Evolutionary conservation across 2,888 invertebrate species (phyloP), one percentile per base, ranked within the genome.

Genomic region (Sinelater perroti): DNA sequence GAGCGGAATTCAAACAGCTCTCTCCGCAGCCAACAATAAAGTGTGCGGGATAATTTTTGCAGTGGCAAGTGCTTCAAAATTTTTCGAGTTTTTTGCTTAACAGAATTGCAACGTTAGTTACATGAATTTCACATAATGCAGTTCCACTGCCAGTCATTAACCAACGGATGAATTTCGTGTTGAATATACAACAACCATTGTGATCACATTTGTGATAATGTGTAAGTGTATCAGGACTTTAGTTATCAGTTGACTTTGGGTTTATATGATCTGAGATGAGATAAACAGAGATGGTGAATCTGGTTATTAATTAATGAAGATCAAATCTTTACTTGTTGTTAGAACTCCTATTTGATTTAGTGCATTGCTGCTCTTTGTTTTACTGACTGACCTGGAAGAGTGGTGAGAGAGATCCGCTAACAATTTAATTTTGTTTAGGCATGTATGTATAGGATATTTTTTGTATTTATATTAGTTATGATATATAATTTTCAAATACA

Each of bases 131-230:
- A 10, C 13, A 30, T 11, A 6, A 26, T 26, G 28, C 2, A 5
- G 2, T 3, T 5, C 13, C 30, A 3, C 30, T 30, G 13, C 11
- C 13, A 3, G 10, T 5, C 4, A 3, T 30, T 24, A 6, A 24
- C 5, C 5, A 24, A 24, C 7, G 5, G 24, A 24, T 24, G 7
- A 7, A 24, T 24, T 7, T 24, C 5, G 7, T 24, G 10, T 30
- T 30, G 3, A 30, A 4, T 30, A 13, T 36, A 10, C 18, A 28
- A 17, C 13, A 52, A 52, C 52, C 31, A 52, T 21, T 52, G 52
- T 52, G 52, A 52, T 52, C 42, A 52, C 42, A 52, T 42, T 42
- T 51, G 52, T 52, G 52, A 52, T 52, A 52, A 44, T 44, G 31
- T 44, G 44, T 42, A 49, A 50, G 42, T 51, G 30, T 17, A 30